Percentiles rank a stretch among this genome's conserved stretches.
These are phyloP conservation scores for Pomatostomus ruficeps DNA, from an alignment of 2,113 vertebrate genomes.

Conservation along the genomic window DNA sequence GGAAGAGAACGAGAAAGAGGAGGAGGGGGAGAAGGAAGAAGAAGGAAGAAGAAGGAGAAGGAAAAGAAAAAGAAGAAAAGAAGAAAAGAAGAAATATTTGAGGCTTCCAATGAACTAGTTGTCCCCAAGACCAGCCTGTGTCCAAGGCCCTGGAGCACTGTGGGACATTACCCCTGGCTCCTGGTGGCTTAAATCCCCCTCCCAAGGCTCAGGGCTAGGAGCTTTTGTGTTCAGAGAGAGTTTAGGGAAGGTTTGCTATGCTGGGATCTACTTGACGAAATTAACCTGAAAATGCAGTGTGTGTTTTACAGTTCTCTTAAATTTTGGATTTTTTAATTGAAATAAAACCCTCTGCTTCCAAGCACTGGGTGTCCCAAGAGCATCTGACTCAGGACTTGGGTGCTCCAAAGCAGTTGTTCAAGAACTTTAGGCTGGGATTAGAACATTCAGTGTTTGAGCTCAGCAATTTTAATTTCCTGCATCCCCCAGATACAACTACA, in stretches of 20 bases:
- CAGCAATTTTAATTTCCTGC: not conserved
- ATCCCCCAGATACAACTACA: not conserved
- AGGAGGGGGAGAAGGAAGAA: no score
- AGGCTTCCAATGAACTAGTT: not conserved
- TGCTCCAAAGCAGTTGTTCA: not conserved
- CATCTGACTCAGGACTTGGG: not conserved
- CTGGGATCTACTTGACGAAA: not conserved
- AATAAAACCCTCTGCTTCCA: not conserved
- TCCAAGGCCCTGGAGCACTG: not conserved
- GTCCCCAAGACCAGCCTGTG: not conserved
- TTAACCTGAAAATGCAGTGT: not conserved
- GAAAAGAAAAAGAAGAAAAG: accelerated
- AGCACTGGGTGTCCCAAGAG: not conserved
- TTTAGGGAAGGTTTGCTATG: not conserved
- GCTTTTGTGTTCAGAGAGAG: not conserved
- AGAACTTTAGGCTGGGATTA: not conserved
- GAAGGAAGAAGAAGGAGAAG: not conserved
- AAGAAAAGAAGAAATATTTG: no score
- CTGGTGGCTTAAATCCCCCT: not conserved
- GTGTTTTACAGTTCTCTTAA: not conserved
- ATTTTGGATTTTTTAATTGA: not conserved
- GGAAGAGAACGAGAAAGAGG: accelerated
- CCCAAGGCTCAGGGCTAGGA: not conserved
- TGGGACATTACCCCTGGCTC: not conserved
- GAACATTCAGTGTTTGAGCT: not conserved